A percentile compares a stretch with the other conserved stretches of the same genome.
Evolutionary conservation across 2,888 invertebrate species (phyloP).

Genomic region (Heteromyza rotundicornis): DNA sequence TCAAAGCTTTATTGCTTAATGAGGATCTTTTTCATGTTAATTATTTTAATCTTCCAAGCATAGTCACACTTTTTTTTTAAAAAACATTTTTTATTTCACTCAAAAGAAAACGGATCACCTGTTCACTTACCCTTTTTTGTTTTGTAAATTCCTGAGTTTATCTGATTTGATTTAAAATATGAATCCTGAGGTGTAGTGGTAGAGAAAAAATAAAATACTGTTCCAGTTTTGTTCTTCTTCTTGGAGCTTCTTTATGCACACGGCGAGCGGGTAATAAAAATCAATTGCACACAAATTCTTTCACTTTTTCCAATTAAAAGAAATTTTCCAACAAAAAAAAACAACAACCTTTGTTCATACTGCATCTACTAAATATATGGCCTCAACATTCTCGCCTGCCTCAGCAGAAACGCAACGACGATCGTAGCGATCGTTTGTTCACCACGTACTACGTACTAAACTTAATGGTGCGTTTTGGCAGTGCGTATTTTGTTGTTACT

Average conservation of each 20-base stretch:
- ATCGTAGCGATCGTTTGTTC: neutral
- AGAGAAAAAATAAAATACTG: neutral
- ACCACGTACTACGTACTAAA: neutral
- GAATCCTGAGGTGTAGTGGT: constrained; percentile 12
- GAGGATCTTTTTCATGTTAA: neutral
- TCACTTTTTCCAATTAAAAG: too few species aligned
- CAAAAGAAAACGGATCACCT: neutral
- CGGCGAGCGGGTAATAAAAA: too few species aligned
- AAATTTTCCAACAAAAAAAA: too few species aligned
- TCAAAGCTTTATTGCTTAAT: too few species aligned
- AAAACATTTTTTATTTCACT: too few species aligned
- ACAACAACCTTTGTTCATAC: too few species aligned
- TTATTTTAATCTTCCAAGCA: neutral
- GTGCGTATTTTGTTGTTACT: too few species aligned
- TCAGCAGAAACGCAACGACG: neutral
- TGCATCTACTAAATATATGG: neutral
- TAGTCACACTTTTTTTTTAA: too few species aligned
- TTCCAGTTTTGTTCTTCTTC: too few species aligned
- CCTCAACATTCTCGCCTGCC: neutral
- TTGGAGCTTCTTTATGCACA: too few species aligned
- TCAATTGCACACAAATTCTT: too few species aligned
- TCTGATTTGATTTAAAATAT: constrained; percentile 15
- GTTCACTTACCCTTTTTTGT: constrained; percentile 18
- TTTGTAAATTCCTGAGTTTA: constrained; percentile 19
- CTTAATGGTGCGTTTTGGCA: neutral